Evolutionary conservation across 2,797 vertebrate species (phyloP).

Genomic region (Rhinogobio ventralis): DNA sequence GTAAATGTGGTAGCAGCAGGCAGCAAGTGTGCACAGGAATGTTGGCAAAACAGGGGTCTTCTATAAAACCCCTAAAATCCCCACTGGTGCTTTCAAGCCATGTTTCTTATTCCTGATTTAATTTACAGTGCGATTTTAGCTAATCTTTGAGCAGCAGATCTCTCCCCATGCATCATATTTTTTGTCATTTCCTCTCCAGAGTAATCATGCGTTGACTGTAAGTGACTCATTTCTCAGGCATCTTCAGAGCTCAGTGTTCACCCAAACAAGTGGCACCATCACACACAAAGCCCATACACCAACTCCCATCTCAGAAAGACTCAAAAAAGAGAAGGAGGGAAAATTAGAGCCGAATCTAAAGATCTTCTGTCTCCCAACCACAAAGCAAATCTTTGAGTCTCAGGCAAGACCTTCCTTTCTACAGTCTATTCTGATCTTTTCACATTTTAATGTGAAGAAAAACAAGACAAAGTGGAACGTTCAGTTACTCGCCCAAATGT

Average conservation of each 20-base stretch:
- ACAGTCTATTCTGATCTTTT: slow-evolving; percentile 12
- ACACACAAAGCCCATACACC: slow-evolving; percentile 30
- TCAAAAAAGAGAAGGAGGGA: slow-evolving; percentile 38
- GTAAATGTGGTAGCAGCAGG: slow-evolving; percentile 16
- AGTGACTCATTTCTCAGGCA: slow-evolving; percentile 42
- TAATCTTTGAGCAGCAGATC: not conserved
- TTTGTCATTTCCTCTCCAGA: slow-evolving; percentile 35
- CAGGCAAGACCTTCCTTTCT: slow-evolving; percentile 41
- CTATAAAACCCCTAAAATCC: slow-evolving; percentile 23
- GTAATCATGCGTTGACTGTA: not conserved
- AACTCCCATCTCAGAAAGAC: not conserved
- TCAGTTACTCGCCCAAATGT: slow-evolving; percentile 22
- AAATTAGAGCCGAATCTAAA: slow-evolving; percentile 41
- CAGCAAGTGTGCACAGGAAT: slow-evolving; percentile 9
- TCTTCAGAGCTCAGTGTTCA: slow-evolving; percentile 20
- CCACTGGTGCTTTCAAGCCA: not conserved
- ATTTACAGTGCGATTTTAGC: not conserved
- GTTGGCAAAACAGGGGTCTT: slow-evolving; percentile 18
- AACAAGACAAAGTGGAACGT: slow-evolving; percentile 33
- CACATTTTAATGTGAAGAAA: slow-evolving; percentile 41
- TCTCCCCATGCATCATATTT: not conserved
- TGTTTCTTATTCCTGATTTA: not conserved
- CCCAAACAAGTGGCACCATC: slow-evolving; percentile 26
- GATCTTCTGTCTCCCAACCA: slow-evolving; percentile 52
- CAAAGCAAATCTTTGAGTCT: slow-evolving; percentile 61